Conservation (phyloP, 2,888 invertebrate species). For the Aradus depressus region DNA sequence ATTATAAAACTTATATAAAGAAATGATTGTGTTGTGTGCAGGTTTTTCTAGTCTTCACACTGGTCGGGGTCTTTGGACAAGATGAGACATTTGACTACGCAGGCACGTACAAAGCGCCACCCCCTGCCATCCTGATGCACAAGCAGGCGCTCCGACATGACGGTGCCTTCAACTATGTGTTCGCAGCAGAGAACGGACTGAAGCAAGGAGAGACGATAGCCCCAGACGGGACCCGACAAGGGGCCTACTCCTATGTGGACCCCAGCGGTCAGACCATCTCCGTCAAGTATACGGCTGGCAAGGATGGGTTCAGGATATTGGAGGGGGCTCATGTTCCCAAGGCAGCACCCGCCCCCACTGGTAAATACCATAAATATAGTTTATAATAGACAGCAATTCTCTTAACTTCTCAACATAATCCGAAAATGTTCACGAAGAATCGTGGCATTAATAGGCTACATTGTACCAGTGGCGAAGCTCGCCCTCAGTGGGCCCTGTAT, state of each 20-base stretch:
- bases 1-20: too few relatives aligned
- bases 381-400: too few relatives aligned
- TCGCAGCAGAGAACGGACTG: slow-evolving; percentile 56
- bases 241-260: slow-evolving; percentile 53
- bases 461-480: too few relatives aligned
- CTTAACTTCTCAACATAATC: too few relatives aligned
- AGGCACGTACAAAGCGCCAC: slow-evolving; percentile 35
- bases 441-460: too few relatives aligned
- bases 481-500: too few relatives aligned
- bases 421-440: too few relatives aligned
- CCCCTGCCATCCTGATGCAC: slow-evolving; percentile 47
- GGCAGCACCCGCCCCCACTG: slow-evolving; percentile 10
- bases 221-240: slow-evolving; percentile 54
- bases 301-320: slow-evolving; percentile 42
- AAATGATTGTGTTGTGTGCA: too few relatives aligned
- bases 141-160: slow-evolving; percentile 53
- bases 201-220: slow-evolving; percentile 56
- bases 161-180: slow-evolving; percentile 55
- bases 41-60: slow-evolving; percentile 16
- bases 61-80: slow-evolving; percentile 14
- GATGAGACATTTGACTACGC: slow-evolving; percentile 25
- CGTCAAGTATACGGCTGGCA: slow-evolving; percentile 45
- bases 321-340: slow-evolving; percentile 41
- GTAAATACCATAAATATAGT: too few relatives aligned
- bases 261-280: slow-evolving; percentile 53